Evolutionary conservation across 2,113 vertebrate genomes (phyloP).

Genomic region (Petrocephalus microphthalmus): DNA sequence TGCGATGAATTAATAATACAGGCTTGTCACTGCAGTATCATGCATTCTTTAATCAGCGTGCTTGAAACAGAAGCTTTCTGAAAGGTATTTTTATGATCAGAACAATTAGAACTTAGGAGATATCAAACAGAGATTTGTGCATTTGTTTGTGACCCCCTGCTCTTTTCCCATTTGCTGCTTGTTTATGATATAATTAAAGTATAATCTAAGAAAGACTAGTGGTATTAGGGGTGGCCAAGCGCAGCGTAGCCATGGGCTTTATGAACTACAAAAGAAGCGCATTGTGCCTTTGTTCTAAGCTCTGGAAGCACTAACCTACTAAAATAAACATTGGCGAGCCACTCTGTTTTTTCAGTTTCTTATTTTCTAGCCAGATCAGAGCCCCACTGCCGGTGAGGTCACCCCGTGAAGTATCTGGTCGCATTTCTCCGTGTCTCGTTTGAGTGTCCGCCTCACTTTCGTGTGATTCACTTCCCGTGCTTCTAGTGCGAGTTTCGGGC

Average conservation of each 20-base stretch:
- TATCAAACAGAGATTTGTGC: conserved; percentile 33
- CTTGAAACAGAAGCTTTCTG: conserved; percentile 62
- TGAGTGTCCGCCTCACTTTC: background rate
- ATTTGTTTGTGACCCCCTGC: conserved; percentile 32
- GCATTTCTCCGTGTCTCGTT: conserved; percentile 36
- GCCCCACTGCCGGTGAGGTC: conserved; percentile 21
- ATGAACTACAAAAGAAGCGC: conserved; percentile 29
- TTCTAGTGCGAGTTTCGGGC: background rate
- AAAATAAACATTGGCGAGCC: conserved; percentile 51
- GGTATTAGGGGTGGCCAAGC: conserved; percentile 37
- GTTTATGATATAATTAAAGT: conserved; percentile 39
- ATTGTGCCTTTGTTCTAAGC: conserved; percentile 39
- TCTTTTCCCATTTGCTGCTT: conserved; percentile 28
- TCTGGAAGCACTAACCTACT: conserved; percentile 40
- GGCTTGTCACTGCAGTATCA: conserved; percentile 79
- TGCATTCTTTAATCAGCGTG: conserved; percentile 76
- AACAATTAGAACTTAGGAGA: conserved; percentile 61
- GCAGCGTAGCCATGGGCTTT: conserved; percentile 39
- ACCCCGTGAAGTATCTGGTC: conserved; percentile 22
- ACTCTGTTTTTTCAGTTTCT: conserved; percentile 17
- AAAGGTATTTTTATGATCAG: conserved; percentile 63
- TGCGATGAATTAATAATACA: conserved; percentile 88
- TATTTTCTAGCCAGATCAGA: background rate
- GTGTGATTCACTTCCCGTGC: background rate
- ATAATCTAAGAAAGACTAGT: conserved; percentile 44